Evolutionary conservation across 2,797 vertebrate species (phyloP), one percentile per base, ranked within the genome.

Genomic region (Chaenodraco wilsoni): DNA sequence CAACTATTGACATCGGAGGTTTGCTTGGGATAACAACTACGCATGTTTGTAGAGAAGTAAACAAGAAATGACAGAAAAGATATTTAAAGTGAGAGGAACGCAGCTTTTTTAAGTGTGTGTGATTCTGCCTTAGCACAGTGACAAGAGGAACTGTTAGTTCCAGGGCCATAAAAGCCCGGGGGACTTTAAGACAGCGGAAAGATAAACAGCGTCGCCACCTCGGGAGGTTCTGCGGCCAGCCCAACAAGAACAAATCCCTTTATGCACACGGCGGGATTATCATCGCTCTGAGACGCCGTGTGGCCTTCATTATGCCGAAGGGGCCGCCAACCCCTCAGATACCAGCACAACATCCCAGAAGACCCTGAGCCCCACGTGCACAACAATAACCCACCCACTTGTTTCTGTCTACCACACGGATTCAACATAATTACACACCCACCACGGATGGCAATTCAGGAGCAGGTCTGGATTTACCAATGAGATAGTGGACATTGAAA

Each of bases 211-310:
- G 55, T 84, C 61, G 74, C 89, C 88, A 86, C 91, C 86, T 70
- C 46, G 77, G 88, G 91, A 92, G 43, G 40, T 79, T 84, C 76
- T 72, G 77, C 46, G 84, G 90, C 84, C 85, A 86, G 82, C 72
- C 88, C 87, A 90, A 88, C 81, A 84, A 85, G 87, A 92, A 86
- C 87, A 94, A 93, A 93, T 93, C 92, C 86, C 87, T 92, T 90
- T 83, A 87, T 90, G 89, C 88, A 88, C 90, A 86, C 71, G 60
- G 84, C 62, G 74, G 87, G 88, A 94, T 92, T 92, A 89, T 88
- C 84, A 87, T 91, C 70, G 51, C 86, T 84, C 66, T 37, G 73
- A 58, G 80, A 85, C 65, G 81, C 82, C 27, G 73, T 74, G 76
- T 64, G 65, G 83, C 76, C 83, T 79, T 88, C 82, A 86, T 88